phyloP scores from a whole-genome alignment of 2,797 vertebrate genomes.

The Danio tinwini region DNA sequence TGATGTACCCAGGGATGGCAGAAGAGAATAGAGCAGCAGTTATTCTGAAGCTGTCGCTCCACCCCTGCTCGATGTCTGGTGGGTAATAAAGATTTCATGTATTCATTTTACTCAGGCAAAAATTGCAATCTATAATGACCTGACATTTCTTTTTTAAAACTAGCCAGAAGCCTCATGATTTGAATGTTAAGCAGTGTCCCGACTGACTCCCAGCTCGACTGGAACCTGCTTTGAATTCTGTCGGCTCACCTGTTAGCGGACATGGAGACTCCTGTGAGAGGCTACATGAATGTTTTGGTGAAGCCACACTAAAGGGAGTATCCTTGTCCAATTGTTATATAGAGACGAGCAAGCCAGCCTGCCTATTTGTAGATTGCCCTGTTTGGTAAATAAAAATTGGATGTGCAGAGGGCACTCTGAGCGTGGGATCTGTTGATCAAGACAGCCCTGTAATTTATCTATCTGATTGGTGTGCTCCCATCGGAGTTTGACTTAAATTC shows the following conservation, averaged over 20 bases:
- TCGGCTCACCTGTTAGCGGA: conserved; percentile 55
- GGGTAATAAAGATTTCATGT: conserved; percentile 89
- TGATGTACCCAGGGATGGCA: conserved; percentile 73
- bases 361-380: background rate
- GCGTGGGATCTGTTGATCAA: conserved; percentile 23
- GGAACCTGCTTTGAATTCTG: conserved; percentile 68
- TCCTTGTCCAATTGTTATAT: conserved; percentile 22
- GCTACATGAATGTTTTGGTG: conserved; percentile 10
- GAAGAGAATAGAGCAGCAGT: conserved; percentile 72
- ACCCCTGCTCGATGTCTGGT: conserved; percentile 74
- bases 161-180: conserved; percentile 76
- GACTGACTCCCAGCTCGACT: conserved; percentile 65
- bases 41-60: conserved; percentile 78
- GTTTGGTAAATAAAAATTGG: conserved; percentile 31
- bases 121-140: conserved; percentile 84
- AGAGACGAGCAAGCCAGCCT: background rate
- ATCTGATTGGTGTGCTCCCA: conserved; percentile 50
- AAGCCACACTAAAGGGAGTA: background rate
- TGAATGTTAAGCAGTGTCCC: conserved; percentile 79
- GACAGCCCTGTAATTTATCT: conserved; percentile 34
- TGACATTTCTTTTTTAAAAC: conserved; percentile 83
- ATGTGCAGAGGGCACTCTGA: background rate
- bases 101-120: conserved; percentile 82
- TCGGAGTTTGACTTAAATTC: conserved; percentile 39
- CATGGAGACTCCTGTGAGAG: background rate